phyloP scores from a whole-genome alignment of 2,113 vertebrate species.

The Sapayoa aenigma region DNA sequence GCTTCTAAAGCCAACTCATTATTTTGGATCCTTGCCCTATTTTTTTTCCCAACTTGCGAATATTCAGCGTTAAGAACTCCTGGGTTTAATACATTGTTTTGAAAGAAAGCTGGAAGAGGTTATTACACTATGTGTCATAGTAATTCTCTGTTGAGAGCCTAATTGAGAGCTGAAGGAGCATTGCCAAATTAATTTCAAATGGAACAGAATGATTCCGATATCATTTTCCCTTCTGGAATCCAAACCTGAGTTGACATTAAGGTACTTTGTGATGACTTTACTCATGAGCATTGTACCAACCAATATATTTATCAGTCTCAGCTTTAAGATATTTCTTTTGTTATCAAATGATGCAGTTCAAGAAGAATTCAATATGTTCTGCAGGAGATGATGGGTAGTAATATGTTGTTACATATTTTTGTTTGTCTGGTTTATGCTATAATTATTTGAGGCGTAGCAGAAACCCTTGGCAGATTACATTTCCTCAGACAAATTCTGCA shows the following conservation, averaged over 20 bases:
- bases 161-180: neutral
- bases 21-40: neutral
- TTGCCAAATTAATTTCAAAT: slow-evolving; percentile 24
- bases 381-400: neutral
- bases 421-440: neutral
- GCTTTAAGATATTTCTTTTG: neutral
- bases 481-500: neutral
- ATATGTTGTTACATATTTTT: neutral
- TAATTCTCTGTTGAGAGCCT: neutral
- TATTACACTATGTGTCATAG: neutral
- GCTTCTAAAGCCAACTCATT: neutral
- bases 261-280: neutral
- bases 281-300: neutral
- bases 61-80: neutral
- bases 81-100: neutral
- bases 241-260: neutral
- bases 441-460: neutral
- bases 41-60: neutral
- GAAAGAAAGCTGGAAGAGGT: neutral
- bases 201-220: neutral
- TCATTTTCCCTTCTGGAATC: neutral
- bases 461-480: neutral
- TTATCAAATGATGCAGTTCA: neutral
- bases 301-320: neutral
- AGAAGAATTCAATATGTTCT: neutral